Base-by-base conservation (phyloP, 2,113 vertebrate genomes). In the Oreochromis spilurus region DNA sequence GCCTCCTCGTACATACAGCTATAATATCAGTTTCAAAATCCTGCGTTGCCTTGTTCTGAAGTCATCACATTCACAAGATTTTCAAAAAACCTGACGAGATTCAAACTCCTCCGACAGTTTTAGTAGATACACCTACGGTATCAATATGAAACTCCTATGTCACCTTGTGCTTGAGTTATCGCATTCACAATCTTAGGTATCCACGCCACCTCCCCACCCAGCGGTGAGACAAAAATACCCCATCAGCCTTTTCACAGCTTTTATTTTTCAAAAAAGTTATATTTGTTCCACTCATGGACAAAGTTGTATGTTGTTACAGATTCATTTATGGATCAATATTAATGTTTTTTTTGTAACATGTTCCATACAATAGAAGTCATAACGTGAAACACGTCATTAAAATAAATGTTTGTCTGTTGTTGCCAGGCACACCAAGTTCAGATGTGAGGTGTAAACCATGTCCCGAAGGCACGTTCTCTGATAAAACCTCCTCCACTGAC, bases 401-500 rank as follows among this genome's bases (percentile, higher is more conserved):
- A 3, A 84, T 2, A 81, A 65, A 13, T 84, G 13, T 84, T 78
- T 87, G 12, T 29, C 10, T 90, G 16, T 84, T 43, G 53, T 67
- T 75, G 55, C 60, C 89, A 97, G 96, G 94, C 16, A 93, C 62
- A 12, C 10, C 9, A 16, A 2, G 17, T 11, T 31, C 52, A 11
- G 4, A 95, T 55, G 87, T 95, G 36, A 85, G 0, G 79, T 97
- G 96, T 92, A 4, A 3, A 24, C 2, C 0, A 2, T 96, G 96
- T 84, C 83, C 24, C 1, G 0, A 24, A 2, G 96, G 95, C 29
- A 95, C 65, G 0, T 96, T 96, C 87, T 97, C 95, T 14, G 45
- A 91, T 88, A 82, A n/a, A 3, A 1, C 1, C 45, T 94, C 88
- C 9, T 5, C 9, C 80, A 87, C n/a, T 0, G 55, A 93, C 14